These are phyloP conservation scores for Nomia melanderi DNA, from an alignment of 1,140 invertebrate genomes.

Conservation along the genomic window DNA sequence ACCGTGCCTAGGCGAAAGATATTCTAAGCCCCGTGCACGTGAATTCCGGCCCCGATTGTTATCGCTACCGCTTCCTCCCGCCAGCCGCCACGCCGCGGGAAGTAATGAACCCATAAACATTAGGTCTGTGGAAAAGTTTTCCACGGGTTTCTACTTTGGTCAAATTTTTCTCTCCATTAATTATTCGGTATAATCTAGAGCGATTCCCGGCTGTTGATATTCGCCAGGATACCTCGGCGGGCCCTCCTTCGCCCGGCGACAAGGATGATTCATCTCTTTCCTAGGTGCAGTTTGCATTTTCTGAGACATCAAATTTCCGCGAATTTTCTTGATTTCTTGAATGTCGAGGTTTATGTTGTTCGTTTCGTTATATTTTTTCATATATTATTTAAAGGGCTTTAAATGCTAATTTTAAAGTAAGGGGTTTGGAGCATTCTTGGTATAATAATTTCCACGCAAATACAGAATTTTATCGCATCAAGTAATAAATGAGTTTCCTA, in stretches of 20 bases:
- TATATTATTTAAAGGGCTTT: too few relatives aligned
- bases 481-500: too few relatives aligned
- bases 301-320: neutral
- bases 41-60: slow-evolving; percentile 36
- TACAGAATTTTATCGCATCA: too few relatives aligned
- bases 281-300: neutral
- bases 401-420: too few relatives aligned
- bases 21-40: slow-evolving; percentile 41
- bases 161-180: neutral
- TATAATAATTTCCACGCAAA: too few relatives aligned
- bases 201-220: neutral
- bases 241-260: too few relatives aligned
- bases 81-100: too few relatives aligned
- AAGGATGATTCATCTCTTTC: too few relatives aligned
- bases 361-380: too few relatives aligned
- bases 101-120: neutral
- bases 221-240: neutral
- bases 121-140: neutral
- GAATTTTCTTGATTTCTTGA: too few relatives aligned
- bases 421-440: too few relatives aligned
- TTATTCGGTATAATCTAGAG: neutral
- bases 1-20: slow-evolving; percentile 45
- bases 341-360: too few relatives aligned
- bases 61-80: neutral
- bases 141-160: neutral